These are phyloP conservation scores for Haliclona indistincta DNA, from an alignment of 37 sponge, comb jelly and placozoan genomes.

Conservation along the genomic window DNA sequence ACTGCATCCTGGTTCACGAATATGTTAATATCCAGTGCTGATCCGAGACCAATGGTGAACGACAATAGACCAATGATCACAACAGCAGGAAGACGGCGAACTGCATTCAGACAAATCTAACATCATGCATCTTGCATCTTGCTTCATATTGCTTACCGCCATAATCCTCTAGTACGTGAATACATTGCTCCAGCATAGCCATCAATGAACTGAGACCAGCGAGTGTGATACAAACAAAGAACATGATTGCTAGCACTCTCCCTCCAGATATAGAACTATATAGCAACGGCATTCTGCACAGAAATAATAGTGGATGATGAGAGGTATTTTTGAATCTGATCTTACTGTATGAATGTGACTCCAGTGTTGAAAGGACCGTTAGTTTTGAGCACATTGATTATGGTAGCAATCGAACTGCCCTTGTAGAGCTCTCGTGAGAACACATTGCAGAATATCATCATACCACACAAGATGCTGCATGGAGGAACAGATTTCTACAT, in stretches of 20 bases:
- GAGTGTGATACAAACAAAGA: slow-evolving; percentile 76
- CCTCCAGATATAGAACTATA: slow-evolving; percentile 59
- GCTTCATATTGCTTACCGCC: slow-evolving; percentile 65
- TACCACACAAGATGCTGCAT: slow-evolving; percentile 85
- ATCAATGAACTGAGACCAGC: slow-evolving; percentile 88
- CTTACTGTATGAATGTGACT: slow-evolving; percentile 86
- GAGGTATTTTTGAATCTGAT: too few species aligned
- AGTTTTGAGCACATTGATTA: slow-evolving; percentile 43
- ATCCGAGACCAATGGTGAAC: slow-evolving; percentile 49
- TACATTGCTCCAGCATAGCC: slow-evolving; percentile 60
- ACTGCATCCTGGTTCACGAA: slow-evolving; percentile 69
- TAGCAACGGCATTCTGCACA: slow-evolving; percentile 79
- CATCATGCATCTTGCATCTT: too few species aligned
- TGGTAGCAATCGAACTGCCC: neutral
- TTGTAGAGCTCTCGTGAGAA: slow-evolving; percentile 52
- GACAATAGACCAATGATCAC: slow-evolving; percentile 46
- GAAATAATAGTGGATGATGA: too few species aligned
- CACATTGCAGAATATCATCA: slow-evolving; percentile 70
- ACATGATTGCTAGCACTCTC: slow-evolving; percentile 54
- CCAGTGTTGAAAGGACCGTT: slow-evolving; percentile 88
- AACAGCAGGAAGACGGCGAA: slow-evolving; percentile 62
- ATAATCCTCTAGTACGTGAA: slow-evolving; percentile 69
- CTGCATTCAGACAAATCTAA: too few species aligned
- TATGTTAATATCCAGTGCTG: slow-evolving; percentile 38
- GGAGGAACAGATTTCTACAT: too few species aligned